Conservation (phyloP, 1,140 invertebrate genomes). For the Popillia japonica region DNA sequence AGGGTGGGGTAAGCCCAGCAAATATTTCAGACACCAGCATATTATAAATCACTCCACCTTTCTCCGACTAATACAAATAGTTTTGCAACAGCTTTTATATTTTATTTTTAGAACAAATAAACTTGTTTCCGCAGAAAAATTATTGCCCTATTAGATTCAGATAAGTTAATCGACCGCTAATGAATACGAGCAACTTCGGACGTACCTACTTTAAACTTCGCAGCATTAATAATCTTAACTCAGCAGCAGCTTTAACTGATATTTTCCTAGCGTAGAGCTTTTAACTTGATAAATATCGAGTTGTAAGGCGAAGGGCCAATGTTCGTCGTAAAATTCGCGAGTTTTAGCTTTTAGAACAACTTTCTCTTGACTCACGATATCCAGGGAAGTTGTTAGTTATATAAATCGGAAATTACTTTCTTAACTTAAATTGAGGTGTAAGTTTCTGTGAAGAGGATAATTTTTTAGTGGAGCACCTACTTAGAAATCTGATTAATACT, state of each 20-base stretch:
- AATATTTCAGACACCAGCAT: too few relatives aligned
- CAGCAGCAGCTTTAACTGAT: neutral
- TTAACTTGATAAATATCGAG: neutral
- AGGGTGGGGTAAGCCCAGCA: too few relatives aligned
- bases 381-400: neutral
- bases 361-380: neutral
- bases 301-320: neutral
- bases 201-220: neutral
- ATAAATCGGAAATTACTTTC: neutral
- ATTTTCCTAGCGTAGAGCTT: neutral
- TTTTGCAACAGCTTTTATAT: too few relatives aligned
- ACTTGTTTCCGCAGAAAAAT: too few relatives aligned
- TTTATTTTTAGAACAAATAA: too few relatives aligned
- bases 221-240: neutral
- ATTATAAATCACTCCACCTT: too few relatives aligned
- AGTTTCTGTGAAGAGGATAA: neutral
- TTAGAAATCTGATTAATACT: neutral
- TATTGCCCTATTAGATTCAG: too few relatives aligned
- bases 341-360: neutral
- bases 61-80: too few relatives aligned
- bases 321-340: neutral
- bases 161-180: neutral
- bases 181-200: neutral
- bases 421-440: neutral
- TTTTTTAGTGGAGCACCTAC: neutral